Percentiles rank a stretch among this genome's conserved stretches.
phyloP scores from a whole-genome alignment of 2,888 invertebrate genomes.

The Micoletzkya japonica region DNA sequence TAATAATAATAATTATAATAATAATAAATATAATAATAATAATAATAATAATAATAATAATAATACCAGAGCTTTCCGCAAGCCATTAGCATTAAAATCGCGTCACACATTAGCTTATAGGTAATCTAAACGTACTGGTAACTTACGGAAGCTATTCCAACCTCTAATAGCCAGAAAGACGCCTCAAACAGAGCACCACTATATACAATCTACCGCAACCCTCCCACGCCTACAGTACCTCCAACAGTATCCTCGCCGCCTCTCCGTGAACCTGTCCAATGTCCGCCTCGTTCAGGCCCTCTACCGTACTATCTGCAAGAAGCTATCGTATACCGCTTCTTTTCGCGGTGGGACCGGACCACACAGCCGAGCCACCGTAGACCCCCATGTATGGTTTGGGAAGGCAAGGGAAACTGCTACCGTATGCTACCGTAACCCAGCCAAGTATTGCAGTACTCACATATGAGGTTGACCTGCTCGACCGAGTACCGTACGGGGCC shows the following conservation, averaged over 20 bases:
- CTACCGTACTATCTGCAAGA: constrained; percentile 14
- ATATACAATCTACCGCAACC: neutral
- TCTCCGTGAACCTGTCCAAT: constrained; percentile 24
- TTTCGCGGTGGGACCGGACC: neutral
- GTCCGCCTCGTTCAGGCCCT: constrained; percentile 15
- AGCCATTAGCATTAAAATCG: no score
- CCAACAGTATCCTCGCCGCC: constrained; percentile 21
- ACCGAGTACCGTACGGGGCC: constrained; percentile 17
- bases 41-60: no score
- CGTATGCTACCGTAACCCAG: neutral
- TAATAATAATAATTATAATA: no score
- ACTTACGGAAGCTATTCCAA: no score
- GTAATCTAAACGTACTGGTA: no score
- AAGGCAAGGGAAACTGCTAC: no score
- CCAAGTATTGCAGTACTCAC: constrained; percentile 5
- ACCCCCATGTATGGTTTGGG: no score
- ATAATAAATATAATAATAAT: no score
- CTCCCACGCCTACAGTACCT: neutral
- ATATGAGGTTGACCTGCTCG: constrained; percentile 22
- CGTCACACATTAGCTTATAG: no score
- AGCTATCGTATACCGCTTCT: neutral
- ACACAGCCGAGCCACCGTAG: neutral
- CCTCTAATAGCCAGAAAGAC: neutral
- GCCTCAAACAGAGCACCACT: neutral
- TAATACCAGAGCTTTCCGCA: no score